Percentiles rank a stretch among this genome's conserved stretches.
Evolutionary conservation across 1,140 invertebrate genomes (phyloP).

Genomic region (Andricus grossulariae): DNA sequence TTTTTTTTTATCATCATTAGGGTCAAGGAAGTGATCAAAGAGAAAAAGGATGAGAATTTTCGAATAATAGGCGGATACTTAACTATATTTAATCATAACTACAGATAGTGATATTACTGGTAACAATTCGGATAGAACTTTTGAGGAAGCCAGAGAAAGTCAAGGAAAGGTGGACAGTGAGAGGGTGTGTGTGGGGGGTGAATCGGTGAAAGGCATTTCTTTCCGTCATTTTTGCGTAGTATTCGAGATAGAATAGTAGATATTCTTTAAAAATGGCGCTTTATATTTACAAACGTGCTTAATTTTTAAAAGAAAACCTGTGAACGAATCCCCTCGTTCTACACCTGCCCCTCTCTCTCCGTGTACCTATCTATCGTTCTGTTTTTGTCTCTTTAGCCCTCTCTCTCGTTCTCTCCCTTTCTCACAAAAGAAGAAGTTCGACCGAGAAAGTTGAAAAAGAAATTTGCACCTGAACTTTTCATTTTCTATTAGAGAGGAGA

Average conservation of each 20-base stretch:
- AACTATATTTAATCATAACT: slow-evolving; percentile 55
- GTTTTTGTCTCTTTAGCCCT: slow-evolving; percentile 20
- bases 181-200: slow-evolving; percentile 11
- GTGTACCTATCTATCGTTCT: neutral
- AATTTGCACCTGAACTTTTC: neutral
- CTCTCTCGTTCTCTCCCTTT: neutral
- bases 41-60: slow-evolving; percentile 59
- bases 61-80: slow-evolving; percentile 69
- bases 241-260: slow-evolving; percentile 16
- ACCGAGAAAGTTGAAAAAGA: neutral
- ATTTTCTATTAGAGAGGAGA: neutral
- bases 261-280: slow-evolving; percentile 15
- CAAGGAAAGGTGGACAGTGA: slow-evolving; percentile 32
- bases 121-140: slow-evolving; percentile 48
- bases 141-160: slow-evolving; percentile 35
- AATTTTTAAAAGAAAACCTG: slow-evolving; percentile 17
- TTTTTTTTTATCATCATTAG: neutral
- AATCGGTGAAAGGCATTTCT: slow-evolving; percentile 35
- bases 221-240: slow-evolving; percentile 9
- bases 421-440: neutral
- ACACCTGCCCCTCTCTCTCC: no score
- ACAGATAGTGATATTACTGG: slow-evolving; percentile 55
- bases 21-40: slow-evolving; percentile 31
- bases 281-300: neutral
- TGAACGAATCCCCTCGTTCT: slow-evolving; percentile 36